Conservation (phyloP, 2,113 vertebrate genomes). For the Oncorhynchus masou region DNA sequence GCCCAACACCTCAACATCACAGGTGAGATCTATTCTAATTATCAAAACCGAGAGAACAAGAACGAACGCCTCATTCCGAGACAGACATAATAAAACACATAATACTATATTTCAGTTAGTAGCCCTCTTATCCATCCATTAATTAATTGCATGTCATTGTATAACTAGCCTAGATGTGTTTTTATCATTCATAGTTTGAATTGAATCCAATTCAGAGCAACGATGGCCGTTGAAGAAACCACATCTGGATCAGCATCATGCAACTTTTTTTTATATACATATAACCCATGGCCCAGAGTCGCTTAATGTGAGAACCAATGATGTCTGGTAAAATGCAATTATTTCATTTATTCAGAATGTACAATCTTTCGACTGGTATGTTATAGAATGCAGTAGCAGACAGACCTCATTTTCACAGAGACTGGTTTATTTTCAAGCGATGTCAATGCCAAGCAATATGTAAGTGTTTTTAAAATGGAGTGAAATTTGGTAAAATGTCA, state of each 20-base stretch:
- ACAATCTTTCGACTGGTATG: background rate
- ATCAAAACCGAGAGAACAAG: background rate
- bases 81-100: background rate
- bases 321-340: background rate
- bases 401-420: background rate
- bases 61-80: background rate
- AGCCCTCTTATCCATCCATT: background rate
- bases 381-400: background rate
- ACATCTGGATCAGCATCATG: constrained; percentile 21
- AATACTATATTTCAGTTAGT: background rate
- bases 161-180: background rate
- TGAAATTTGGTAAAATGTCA: background rate
- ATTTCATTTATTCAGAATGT: background rate
- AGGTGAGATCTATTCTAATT: background rate
- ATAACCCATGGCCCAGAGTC: background rate
- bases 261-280: background rate
- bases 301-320: background rate
- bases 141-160: background rate
- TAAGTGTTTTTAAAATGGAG: background rate
- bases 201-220: background rate
- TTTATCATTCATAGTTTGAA: background rate
- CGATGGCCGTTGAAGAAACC: background rate
- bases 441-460: background rate
- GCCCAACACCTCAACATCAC: background rate
- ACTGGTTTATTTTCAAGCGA: background rate